Percentiles rank a stretch among this genome's conserved stretches.
Evolutionary conservation across 2,113 vertebrate genomes (phyloP).

Genomic region (Upupa epops): DNA sequence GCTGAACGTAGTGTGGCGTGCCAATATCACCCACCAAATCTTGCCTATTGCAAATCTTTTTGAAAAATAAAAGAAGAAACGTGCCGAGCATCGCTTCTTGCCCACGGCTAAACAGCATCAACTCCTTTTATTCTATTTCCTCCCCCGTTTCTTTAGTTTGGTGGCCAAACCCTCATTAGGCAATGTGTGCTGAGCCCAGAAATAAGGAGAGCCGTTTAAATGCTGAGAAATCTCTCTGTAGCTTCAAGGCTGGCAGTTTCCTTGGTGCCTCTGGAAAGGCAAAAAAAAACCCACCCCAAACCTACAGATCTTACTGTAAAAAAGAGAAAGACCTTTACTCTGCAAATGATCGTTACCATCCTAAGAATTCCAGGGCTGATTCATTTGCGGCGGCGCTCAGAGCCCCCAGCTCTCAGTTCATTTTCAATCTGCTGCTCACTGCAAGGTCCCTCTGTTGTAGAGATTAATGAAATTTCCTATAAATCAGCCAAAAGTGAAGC

Average conservation of each 20-base stretch:
- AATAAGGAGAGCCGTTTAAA: constrained; percentile 24
- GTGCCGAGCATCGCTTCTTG: not conserved
- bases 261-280: not conserved
- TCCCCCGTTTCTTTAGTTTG: constrained; percentile 11
- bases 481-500: constrained; percentile 68
- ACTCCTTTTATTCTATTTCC: not conserved
- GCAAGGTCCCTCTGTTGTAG: constrained; percentile 54
- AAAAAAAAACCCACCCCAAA: not conserved
- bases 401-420: not conserved
- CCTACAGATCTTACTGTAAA: not conserved
- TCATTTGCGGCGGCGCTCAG: constrained; percentile 19
- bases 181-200: constrained; percentile 10
- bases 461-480: constrained; percentile 72
- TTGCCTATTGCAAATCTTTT: not conserved
- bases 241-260: not conserved
- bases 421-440: constrained; percentile 63
- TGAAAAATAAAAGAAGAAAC: not conserved
- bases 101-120: not conserved
- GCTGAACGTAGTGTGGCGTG: not conserved
- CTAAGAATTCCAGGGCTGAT: constrained; percentile 37
- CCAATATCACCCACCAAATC: not conserved
- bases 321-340: not conserved
- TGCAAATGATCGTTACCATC: constrained; percentile 4
- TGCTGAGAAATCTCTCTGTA: not conserved
- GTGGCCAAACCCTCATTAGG: constrained; percentile 22